A percentile compares a stretch with the other conserved stretches of the same genome.
Conservation (phyloP, 30 jellyfish, hydroid and myxozoan genomes). For the Rhopilema esculentum region DNA sequence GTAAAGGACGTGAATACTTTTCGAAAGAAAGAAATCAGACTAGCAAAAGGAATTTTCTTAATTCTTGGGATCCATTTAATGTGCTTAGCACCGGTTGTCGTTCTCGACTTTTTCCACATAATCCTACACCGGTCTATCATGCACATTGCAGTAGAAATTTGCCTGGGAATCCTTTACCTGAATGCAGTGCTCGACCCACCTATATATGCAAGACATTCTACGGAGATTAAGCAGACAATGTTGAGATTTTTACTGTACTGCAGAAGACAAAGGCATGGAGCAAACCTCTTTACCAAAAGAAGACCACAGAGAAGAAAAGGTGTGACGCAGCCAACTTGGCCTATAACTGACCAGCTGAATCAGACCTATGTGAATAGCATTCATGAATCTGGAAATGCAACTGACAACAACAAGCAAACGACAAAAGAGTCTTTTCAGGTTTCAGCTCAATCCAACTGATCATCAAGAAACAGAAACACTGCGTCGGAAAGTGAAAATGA, state of each 20-base stretch:
- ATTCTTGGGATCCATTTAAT: conserved; percentile 26
- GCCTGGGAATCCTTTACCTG: conserved; percentile 16
- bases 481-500: not conserved
- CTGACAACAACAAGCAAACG: not conserved
- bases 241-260: not conserved
- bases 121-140: not conserved
- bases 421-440: not conserved
- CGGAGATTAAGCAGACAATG: conserved; percentile 19
- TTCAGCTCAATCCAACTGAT: not conserved
- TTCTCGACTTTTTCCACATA: conserved; percentile 37
- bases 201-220: conserved; percentile 31
- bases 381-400: not conserved
- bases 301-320: not conserved
- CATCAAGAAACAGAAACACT: not conserved
- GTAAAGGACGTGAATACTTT: conserved; percentile 8
- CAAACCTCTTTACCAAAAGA: not conserved
- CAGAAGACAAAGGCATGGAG: not conserved
- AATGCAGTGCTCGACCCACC: conserved; percentile 55
- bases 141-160: not conserved
- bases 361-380: not conserved
- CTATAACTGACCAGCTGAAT: not conserved
- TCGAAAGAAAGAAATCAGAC: conserved; percentile 39
- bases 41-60: conserved; percentile 41
- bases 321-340: not conserved
- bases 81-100: conserved; percentile 57